These are phyloP conservation scores for Megaceryle maxima DNA, from an alignment of 2,113 vertebrate genomes.

Conservation along the genomic window DNA sequence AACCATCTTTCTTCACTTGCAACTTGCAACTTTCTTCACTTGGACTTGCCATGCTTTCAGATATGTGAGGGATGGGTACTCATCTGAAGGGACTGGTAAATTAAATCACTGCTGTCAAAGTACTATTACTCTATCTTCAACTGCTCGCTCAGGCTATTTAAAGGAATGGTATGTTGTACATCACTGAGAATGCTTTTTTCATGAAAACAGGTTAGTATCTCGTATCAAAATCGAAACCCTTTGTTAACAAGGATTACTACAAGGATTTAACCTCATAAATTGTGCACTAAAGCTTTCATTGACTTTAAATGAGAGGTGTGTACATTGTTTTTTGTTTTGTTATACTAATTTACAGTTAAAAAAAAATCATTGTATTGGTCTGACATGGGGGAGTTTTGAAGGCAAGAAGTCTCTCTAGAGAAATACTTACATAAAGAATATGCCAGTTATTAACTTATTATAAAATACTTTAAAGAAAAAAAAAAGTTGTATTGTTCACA, in stretches of 20 bases:
- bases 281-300: not conserved
- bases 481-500: not conserved
- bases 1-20: not conserved
- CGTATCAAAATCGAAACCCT: not conserved
- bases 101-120: not conserved
- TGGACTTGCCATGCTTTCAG: not conserved
- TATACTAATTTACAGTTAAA: not conserved
- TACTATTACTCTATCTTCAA: not conserved
- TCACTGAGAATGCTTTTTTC: not conserved
- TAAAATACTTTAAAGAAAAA: not conserved
- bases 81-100: not conserved
- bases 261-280: not conserved
- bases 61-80: not conserved
- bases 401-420: not conserved
- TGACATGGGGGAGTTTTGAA: not conserved
- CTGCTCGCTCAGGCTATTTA: not conserved
- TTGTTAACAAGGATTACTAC: not conserved
- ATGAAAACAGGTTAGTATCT: not conserved
- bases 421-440: not conserved
- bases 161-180: not conserved
- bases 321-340: not conserved
- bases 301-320: not conserved
- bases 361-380: not conserved
- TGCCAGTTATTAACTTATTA: not conserved
- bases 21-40: too few species aligned